These are phyloP conservation scores for Coregonus sp. DNA, from an alignment of 2,797 vertebrate species.

Conservation along the genomic window DNA sequence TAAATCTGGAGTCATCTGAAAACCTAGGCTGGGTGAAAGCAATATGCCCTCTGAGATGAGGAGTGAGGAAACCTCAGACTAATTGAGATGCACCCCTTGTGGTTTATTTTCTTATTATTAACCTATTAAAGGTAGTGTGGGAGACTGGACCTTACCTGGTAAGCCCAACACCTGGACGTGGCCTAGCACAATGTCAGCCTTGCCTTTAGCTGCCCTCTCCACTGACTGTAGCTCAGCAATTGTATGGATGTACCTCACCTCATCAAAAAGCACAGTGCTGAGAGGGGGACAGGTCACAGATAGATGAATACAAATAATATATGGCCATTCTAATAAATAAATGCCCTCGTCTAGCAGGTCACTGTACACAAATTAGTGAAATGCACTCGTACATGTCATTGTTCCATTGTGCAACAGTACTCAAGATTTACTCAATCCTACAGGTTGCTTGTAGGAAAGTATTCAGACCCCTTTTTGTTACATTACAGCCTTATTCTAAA, in stretches of 20 bases:
- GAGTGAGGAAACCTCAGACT: not conserved
- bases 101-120: not conserved
- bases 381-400: no score
- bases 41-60: no score
- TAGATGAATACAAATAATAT: not conserved
- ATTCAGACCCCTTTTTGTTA: no score
- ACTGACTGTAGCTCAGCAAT: constrained; percentile 79
- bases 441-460: no score
- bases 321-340: not conserved
- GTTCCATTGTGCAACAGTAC: no score
- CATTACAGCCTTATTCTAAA: no score
- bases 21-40: no score
- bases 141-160: constrained; percentile 76
- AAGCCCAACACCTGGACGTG: constrained; percentile 88
- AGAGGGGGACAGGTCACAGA: constrained; percentile 3
- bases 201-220: constrained; percentile 82
- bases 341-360: not conserved
- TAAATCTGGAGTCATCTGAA: not conserved
- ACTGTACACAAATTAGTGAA: not conserved
- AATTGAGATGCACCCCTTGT: not conserved
- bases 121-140: not conserved
- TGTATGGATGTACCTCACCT: constrained; percentile 87
- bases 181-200: constrained; percentile 81
- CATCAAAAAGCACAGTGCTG: constrained; percentile 90
- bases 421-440: no score